Percentiles rank a stretch among this genome's conserved stretches.
phyloP scores from a whole-genome alignment of 1,140 invertebrate genomes.

The Drosophila carrolli region DNA sequence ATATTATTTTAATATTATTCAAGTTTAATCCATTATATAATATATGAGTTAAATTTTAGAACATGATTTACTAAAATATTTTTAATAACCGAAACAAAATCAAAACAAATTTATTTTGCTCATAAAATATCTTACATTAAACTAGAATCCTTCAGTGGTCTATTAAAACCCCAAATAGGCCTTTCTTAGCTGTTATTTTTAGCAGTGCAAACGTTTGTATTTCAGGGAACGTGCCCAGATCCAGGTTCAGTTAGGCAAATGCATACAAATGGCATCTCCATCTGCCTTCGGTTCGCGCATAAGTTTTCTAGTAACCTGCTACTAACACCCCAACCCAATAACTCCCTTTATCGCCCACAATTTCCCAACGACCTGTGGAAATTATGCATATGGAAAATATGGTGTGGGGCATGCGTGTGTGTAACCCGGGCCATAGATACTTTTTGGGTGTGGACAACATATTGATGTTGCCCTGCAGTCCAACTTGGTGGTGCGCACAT shows the following conservation, averaged over 20 bases:
- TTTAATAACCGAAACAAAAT: too few relatives aligned
- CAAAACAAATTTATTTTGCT: too few relatives aligned
- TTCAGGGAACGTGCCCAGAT: slow-evolving; percentile 46
- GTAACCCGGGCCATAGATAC: slow-evolving; percentile 61
- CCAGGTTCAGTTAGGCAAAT: slow-evolving; percentile 67
- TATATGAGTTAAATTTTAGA: too few relatives aligned
- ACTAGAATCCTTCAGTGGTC: too few relatives aligned
- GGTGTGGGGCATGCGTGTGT: slow-evolving; percentile 15
- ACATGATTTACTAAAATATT: too few relatives aligned
- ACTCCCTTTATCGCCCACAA: background rate
- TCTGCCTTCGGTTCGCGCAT: slow-evolving; percentile 39
- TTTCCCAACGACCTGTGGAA: slow-evolving; percentile 43
- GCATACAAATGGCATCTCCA: slow-evolving; percentile 71
- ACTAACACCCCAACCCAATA: slow-evolving; percentile 13
- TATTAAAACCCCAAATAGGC: too few relatives aligned
- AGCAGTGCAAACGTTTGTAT: slow-evolving; percentile 8
- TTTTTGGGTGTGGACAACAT: slow-evolving; percentile 58
- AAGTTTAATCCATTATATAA: too few relatives aligned
- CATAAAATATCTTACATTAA: too few relatives aligned
- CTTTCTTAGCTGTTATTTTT: background rate
- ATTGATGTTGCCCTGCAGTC: slow-evolving; percentile 53
- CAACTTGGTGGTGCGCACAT: slow-evolving; percentile 40
- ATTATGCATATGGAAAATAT: slow-evolving; percentile 73
- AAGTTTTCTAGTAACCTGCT: slow-evolving; percentile 36
- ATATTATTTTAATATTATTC: too few relatives aligned